A percentile compares a stretch with the other conserved stretches of the same genome.
phyloP scores from a whole-genome alignment of 2,113 vertebrate genomes.

The Phaethon lepturus region DNA sequence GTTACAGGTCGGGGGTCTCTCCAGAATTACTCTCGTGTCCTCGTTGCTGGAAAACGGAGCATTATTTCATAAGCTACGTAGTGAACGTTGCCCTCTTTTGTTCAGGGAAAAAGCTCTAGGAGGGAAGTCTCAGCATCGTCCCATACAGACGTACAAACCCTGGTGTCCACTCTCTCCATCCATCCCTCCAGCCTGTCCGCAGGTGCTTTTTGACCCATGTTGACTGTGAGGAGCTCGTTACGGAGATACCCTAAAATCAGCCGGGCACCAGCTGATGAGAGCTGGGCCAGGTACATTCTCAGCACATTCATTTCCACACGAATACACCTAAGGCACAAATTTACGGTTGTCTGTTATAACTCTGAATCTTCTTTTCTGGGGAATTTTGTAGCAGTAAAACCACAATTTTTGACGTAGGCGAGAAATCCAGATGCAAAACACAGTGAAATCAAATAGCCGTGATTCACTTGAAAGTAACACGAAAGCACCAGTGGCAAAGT shows the following conservation, averaged over 20 bases:
- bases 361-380: neutral
- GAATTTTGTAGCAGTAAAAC: neutral
- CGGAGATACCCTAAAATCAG: neutral
- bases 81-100: neutral
- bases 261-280: neutral
- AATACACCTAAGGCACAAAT: neutral
- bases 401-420: neutral
- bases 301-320: rapidly evolving
- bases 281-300: rapidly evolving
- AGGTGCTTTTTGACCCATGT: neutral
- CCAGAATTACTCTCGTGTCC: neutral
- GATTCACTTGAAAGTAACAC: neutral
- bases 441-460: neutral
- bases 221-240: neutral
- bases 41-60: neutral
- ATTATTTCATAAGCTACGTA: neutral
- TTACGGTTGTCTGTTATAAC: neutral
- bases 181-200: neutral
- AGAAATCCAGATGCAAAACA: neutral
- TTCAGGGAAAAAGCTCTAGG: neutral
- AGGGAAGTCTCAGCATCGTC: neutral
- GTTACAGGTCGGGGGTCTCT: neutral
- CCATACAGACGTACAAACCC: neutral
- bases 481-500: neutral
- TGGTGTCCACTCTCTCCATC: rapidly evolving